These are phyloP conservation scores for Hypothenemus hampei DNA, from an alignment of 1,140 invertebrate genomes.

Conservation along the genomic window DNA sequence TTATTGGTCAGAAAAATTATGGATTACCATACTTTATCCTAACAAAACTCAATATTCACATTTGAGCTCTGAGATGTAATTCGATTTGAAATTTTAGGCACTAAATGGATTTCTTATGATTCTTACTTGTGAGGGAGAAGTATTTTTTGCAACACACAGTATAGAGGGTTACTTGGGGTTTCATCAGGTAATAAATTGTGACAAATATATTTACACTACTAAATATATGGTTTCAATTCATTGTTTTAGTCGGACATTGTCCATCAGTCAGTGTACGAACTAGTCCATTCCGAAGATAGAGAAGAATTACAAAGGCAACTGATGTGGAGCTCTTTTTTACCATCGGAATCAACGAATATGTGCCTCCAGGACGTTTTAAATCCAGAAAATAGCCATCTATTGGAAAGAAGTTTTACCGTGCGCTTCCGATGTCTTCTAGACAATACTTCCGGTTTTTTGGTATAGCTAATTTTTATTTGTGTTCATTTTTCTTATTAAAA, in stretches of 20 bases:
- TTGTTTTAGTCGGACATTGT: constrained; percentile 91
- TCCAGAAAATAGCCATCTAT: constrained; percentile 77
- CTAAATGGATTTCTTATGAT: constrained; percentile 98
- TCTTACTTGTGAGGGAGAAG: constrained; percentile 96
- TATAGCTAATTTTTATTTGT: constrained; percentile 53
- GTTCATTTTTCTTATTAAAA: neutral
- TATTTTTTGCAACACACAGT: constrained; percentile 98
- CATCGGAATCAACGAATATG: constrained; percentile 71
- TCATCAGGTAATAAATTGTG: constrained; percentile 80
- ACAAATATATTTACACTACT: neutral
- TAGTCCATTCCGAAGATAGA: constrained; percentile 97
- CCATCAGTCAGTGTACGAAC: constrained; percentile 96
- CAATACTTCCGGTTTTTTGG: constrained; percentile 98
- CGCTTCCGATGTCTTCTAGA: constrained; percentile 96
- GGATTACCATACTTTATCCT: no score
- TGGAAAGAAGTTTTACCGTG: constrained; percentile 94
- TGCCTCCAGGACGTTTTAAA: constrained; percentile 77
- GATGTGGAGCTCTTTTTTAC: constrained; percentile 93
- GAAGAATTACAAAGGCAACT: constrained; percentile 95
- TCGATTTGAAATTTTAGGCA: constrained; percentile 76
- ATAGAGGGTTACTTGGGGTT: constrained; percentile 99
- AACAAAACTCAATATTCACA: no score
- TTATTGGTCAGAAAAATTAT: no score
- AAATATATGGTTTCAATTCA: constrained; percentile 3
- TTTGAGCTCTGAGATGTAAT: no score